These are phyloP conservation scores for Hypotaenidia okinawae DNA, from an alignment of 2,797 vertebrate genomes.

Conservation along the genomic window DNA sequence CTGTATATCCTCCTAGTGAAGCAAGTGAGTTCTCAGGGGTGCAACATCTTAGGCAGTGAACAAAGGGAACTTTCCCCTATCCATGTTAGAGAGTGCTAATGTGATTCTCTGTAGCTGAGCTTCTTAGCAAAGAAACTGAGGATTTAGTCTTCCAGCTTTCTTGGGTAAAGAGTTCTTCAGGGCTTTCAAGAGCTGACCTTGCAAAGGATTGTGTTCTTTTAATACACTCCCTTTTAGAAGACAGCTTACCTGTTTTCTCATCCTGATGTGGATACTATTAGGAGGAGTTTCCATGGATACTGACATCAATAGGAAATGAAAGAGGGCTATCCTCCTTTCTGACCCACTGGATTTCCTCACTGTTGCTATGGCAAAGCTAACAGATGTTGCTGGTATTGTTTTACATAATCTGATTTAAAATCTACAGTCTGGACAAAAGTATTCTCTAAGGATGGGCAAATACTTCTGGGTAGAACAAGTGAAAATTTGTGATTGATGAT, in stretches of 20 bases:
- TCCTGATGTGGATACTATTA: conserved; percentile 67
- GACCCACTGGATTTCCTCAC: conserved; percentile 67
- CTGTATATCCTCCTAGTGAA: conserved; percentile 32
- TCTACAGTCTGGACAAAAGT: neutral
- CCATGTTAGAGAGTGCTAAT: conserved; percentile 42
- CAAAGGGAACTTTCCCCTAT: conserved; percentile 56
- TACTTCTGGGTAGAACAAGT: neutral
- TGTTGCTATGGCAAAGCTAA: conserved; percentile 55
- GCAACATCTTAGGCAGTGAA: conserved; percentile 51
- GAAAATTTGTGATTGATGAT: neutral
- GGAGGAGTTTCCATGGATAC: conserved; percentile 78
- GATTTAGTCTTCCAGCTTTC: conserved; percentile 68
- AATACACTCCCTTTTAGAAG: conserved; percentile 68
- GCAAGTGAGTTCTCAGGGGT: conserved; percentile 47
- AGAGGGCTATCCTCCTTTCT: conserved; percentile 72
- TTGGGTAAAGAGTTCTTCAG: conserved; percentile 57
- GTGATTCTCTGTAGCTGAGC: conserved; percentile 61
- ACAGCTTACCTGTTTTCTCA: conserved; percentile 73
- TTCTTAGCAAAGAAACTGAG: conserved; percentile 63
- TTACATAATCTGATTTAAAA: conserved; percentile 22
- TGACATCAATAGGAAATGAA: conserved; percentile 61
- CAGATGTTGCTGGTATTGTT: neutral
- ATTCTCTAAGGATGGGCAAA: neutral
- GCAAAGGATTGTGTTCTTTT: conserved; percentile 68
- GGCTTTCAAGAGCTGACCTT: conserved; percentile 73